Evolutionary conservation across 2,888 invertebrate genomes (phyloP).

Genomic region (Metellina segmentata): DNA sequence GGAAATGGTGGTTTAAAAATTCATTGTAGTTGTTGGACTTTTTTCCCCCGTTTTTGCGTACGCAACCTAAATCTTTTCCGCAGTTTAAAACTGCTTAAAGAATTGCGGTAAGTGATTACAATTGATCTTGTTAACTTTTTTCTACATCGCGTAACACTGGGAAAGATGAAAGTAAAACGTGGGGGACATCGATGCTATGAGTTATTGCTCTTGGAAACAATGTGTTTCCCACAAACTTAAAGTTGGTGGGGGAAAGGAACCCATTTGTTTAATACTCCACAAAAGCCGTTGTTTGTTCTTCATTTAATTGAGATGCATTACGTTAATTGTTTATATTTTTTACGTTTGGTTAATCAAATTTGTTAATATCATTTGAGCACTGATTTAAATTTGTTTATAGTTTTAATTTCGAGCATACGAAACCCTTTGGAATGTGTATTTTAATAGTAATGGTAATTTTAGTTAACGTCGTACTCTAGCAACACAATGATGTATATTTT

Average conservation of each 20-base stretch:
- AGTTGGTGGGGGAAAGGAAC: not conserved
- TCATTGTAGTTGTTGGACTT: conserved; percentile 22
- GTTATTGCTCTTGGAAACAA: not conserved
- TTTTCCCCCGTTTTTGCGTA: conserved; percentile 19
- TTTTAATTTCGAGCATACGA: too few species aligned
- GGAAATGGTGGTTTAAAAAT: conserved; percentile 42
- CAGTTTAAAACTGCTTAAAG: conserved; percentile 50
- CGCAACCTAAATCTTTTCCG: conserved; percentile 14
- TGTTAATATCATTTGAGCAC: too few species aligned
- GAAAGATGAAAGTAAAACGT: not conserved
- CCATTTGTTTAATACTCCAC: not conserved
- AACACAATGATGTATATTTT: too few species aligned
- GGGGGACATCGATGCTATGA: not conserved
- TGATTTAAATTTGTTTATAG: too few species aligned
- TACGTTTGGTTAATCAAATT: too few species aligned
- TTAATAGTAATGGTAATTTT: too few species aligned
- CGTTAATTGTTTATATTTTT: not conserved
- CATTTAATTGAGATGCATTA: not conserved
- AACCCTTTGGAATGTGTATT: too few species aligned
- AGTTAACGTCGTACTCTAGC: too few species aligned
- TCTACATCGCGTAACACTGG: not conserved
- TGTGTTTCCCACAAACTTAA: not conserved
- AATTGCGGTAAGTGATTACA: conserved; percentile 62
- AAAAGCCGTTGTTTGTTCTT: not conserved
- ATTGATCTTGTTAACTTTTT: conserved; percentile 48